phyloP scores from a whole-genome alignment of 1,140 invertebrate species.

The Halesus radiatus region DNA sequence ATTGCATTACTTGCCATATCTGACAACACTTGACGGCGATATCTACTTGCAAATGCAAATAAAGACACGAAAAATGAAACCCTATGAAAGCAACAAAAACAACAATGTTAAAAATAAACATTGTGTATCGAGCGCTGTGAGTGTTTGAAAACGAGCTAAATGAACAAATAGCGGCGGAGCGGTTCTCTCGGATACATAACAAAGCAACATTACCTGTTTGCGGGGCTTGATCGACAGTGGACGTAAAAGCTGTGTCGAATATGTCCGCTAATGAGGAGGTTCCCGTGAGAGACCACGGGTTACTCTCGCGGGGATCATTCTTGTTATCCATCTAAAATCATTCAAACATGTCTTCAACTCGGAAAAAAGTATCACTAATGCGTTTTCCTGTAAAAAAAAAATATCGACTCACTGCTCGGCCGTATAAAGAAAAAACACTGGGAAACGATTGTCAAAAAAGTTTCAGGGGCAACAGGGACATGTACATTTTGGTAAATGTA shows the following conservation, averaged over 20 bases:
- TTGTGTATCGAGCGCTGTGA: too few relatives aligned
- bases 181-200: not conserved
- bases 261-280: constrained; percentile 67
- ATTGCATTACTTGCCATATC: too few relatives aligned
- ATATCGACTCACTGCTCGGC: constrained; percentile 27
- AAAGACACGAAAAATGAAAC: too few relatives aligned
- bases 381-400: constrained; percentile 31
- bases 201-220: constrained; percentile 47
- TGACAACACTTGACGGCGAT: too few relatives aligned
- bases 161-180: too few relatives aligned
- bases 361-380: constrained; percentile 26
- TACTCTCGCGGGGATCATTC: constrained; percentile 61
- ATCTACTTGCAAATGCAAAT: too few relatives aligned
- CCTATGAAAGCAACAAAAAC: too few relatives aligned
- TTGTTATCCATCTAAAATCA: constrained; percentile 62
- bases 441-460: constrained; percentile 38
- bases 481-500: constrained; percentile 27
- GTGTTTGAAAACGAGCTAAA: too few relatives aligned
- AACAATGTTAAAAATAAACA: too few relatives aligned
- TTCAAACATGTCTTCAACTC: constrained; percentile 2
- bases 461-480: constrained; percentile 20
- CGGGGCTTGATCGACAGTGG: constrained; percentile 59
- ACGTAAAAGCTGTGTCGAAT: constrained; percentile 66
- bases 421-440: constrained; percentile 19
- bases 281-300: constrained; percentile 65